phyloP scores from a whole-genome alignment of 2,797 vertebrate genomes.

The Lemur catta region DNA sequence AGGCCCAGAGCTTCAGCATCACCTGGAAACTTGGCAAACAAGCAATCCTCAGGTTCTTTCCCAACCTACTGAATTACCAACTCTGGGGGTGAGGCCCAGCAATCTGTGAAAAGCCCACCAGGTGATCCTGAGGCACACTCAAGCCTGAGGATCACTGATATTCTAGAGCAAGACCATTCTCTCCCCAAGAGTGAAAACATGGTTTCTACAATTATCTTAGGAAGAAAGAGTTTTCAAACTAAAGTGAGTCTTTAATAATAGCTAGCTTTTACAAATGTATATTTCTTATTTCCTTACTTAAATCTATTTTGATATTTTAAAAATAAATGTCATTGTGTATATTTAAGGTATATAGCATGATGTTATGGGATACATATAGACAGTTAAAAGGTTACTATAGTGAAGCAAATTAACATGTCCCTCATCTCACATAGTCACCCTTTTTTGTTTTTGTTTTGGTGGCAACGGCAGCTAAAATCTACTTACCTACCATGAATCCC shows the following conservation, averaged over 20 bases:
- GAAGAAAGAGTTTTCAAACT: not conserved
- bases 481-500: too few relatives aligned
- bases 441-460: not conserved
- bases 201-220: not conserved
- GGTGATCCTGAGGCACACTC: not conserved
- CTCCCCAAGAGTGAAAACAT: not conserved
- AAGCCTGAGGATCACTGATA: not conserved
- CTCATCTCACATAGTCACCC: not conserved
- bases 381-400: not conserved
- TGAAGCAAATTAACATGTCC: not conserved
- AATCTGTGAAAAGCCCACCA: not conserved
- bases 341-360: not conserved
- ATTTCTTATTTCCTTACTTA: not conserved
- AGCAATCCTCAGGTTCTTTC: not conserved
- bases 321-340: not conserved
- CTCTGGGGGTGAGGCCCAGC: not conserved
- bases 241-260: conserved; percentile 3
- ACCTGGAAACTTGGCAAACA: not conserved
- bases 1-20: too few relatives aligned
- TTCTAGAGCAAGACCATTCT: not conserved
- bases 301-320: not conserved
- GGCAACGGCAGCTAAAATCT: too few relatives aligned
- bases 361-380: not conserved
- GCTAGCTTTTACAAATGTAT: not conserved
- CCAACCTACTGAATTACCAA: not conserved